Conservation (phyloP, 2,888 invertebrate genomes). For the Adelphocoris suturalis region DNA sequence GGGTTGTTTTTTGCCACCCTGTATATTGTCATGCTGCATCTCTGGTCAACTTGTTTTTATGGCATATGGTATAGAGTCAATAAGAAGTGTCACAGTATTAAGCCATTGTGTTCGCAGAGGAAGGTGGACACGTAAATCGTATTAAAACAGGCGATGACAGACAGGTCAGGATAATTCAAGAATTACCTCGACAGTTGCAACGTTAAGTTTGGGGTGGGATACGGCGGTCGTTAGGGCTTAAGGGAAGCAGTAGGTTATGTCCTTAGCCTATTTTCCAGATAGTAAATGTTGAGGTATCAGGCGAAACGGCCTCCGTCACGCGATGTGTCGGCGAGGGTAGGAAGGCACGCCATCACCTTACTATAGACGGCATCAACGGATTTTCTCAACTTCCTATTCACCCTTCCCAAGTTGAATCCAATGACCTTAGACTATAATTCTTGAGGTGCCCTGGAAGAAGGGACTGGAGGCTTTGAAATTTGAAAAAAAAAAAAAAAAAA, state of each 20-base stretch:
- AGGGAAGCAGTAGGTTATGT: conserved; percentile 38
- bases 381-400: not conserved
- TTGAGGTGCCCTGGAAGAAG: too few species aligned
- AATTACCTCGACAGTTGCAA: not conserved
- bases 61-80: too few species aligned
- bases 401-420: not conserved
- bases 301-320: conserved; percentile 27
- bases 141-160: not conserved
- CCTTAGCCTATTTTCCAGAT: conserved; percentile 56
- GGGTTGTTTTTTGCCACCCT: too few species aligned
- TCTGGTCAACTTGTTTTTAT: too few species aligned
- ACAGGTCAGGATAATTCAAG: not conserved
- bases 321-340: not conserved
- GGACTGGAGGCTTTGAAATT: too few species aligned
- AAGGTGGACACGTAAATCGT: not conserved
- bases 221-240: not conserved
- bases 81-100: too few species aligned
- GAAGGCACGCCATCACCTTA: conserved; percentile 6
- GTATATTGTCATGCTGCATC: too few species aligned
- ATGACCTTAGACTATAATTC: too few species aligned
- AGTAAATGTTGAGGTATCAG: conserved; percentile 49
- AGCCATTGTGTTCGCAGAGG: not conserved
- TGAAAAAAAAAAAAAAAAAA: too few species aligned
- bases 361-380: not conserved
- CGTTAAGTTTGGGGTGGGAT: not conserved